These are phyloP conservation scores for Halocaridina rubra DNA, from an alignment of 2,888 invertebrate species.

Conservation along the genomic window DNA sequence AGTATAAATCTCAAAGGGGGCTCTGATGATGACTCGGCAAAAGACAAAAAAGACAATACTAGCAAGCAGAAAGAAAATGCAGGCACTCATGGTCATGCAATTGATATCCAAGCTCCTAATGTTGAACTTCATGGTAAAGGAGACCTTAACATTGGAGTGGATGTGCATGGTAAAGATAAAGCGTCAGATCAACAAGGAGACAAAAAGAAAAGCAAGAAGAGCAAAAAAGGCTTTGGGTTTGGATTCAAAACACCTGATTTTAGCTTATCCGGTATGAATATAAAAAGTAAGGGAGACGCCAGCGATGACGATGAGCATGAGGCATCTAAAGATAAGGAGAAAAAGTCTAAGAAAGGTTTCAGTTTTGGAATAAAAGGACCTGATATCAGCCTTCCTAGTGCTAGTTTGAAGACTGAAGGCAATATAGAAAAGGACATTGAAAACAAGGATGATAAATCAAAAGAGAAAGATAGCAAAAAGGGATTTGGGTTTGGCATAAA, in stretches of 20 bases:
- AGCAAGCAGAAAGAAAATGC: too few relatives aligned
- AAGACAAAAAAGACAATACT: too few relatives aligned
- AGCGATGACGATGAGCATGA: not conserved
- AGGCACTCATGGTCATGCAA: too few relatives aligned
- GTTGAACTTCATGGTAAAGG: too few relatives aligned
- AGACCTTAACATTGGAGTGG: too few relatives aligned
- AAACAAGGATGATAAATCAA: too few relatives aligned
- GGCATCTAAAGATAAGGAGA: not conserved
- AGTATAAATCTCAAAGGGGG: conserved; percentile 14
- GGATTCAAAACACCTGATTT: not conserved
- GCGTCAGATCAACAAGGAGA: not conserved
- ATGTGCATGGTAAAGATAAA: not conserved
- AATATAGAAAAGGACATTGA: not conserved
- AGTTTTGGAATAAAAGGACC: conserved; percentile 28
- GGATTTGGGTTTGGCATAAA: not conserved
- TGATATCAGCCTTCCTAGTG: not conserved
- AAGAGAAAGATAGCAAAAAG: not conserved
- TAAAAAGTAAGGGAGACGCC: not conserved
- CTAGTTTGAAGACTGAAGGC: not conserved
- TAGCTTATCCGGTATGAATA: conserved; percentile 5
- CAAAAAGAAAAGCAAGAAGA: not conserved
- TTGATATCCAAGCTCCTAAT: too few relatives aligned
- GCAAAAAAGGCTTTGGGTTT: not conserved
- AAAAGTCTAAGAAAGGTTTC: conserved; percentile 14
- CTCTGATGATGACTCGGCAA: too few relatives aligned